Conservation (phyloP, 1,140 invertebrate genomes). For the Steinernema khuongi region DNA sequence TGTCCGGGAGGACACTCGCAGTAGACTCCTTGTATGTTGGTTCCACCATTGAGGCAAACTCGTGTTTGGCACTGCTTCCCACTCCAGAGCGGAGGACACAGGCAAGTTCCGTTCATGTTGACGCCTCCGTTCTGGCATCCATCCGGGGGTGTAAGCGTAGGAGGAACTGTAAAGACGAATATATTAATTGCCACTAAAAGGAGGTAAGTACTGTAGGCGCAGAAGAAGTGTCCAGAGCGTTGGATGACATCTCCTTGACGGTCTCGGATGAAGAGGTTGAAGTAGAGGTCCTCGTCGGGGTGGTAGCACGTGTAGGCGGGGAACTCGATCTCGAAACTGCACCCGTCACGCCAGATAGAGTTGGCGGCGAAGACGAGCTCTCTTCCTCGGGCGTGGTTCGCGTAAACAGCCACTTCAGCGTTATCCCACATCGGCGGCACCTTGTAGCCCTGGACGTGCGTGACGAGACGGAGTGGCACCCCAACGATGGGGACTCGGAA, state of each 20-base stretch:
- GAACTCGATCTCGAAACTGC: slow-evolving; percentile 40
- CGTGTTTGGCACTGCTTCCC: slow-evolving; percentile 34
- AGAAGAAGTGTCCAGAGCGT: slow-evolving; percentile 38
- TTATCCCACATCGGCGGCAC: not conserved
- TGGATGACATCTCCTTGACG: slow-evolving; percentile 31
- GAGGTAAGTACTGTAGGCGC: slow-evolving; percentile 11
- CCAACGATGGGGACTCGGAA: slow-evolving; percentile 24
- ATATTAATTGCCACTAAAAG: not conserved
- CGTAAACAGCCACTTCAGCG: slow-evolving; percentile 29
- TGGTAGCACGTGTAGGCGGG: slow-evolving; percentile 29
- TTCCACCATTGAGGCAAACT: slow-evolving; percentile 41
- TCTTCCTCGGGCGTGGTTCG: slow-evolving; percentile 19
- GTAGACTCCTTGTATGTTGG: slow-evolving; percentile 11
- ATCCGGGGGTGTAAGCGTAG: slow-evolving; percentile 28
- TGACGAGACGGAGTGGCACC: slow-evolving; percentile 18
- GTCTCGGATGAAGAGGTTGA: slow-evolving; percentile 40
- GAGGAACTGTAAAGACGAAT: slow-evolving; percentile 1
- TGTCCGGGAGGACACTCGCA: slow-evolving; percentile 33
- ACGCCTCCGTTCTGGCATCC: slow-evolving; percentile 42
- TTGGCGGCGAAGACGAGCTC: slow-evolving; percentile 37
- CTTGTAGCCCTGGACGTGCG: slow-evolving; percentile 32
- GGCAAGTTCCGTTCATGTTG: slow-evolving; percentile 32
- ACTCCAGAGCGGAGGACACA: slow-evolving; percentile 32
- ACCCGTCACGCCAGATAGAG: slow-evolving; percentile 40
- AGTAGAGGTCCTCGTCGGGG: slow-evolving; percentile 36